phyloP scores from a whole-genome alignment of 2,113 vertebrate species.

The Galeopterus variegatus region DNA sequence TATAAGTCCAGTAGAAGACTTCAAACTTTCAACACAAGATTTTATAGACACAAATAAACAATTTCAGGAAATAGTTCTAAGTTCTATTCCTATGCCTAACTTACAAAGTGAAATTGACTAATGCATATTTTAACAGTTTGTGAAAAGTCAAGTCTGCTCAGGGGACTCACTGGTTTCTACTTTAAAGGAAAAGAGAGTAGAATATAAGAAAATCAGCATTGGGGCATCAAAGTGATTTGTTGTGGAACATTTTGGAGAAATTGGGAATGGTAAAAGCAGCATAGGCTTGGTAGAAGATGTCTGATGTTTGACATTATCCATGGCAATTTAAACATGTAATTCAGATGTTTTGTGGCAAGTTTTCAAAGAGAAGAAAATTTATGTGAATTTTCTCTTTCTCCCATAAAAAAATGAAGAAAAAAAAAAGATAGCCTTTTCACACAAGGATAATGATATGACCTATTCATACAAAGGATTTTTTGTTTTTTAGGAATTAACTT shows the following conservation, averaged over 20 bases:
- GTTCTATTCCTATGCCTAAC: background rate
- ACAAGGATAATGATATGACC: background rate
- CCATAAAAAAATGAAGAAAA: background rate
- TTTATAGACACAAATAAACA: constrained; percentile 2
- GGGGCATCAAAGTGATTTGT: background rate
- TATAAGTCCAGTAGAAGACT: background rate
- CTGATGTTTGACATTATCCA: background rate
- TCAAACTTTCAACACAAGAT: background rate
- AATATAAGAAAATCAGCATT: background rate
- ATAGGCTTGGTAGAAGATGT: background rate
- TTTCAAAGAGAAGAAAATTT: constrained; percentile 42
- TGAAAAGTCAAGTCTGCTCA: background rate
- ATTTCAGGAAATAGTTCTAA: background rate
- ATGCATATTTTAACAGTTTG: background rate
- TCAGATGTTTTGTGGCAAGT: background rate
- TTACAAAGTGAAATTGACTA: background rate
- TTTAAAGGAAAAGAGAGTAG: background rate
- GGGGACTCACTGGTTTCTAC: background rate
- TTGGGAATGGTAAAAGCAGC: background rate
- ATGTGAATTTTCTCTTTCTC: background rate
- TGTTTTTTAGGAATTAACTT: background rate
- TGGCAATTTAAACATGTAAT: background rate
- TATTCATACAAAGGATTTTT: background rate
- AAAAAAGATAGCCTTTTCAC: background rate
- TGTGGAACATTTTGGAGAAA: background rate